phyloP scores from a whole-genome alignment of 2,113 vertebrate species.

The Lethenteron camtschaticum region DNA sequence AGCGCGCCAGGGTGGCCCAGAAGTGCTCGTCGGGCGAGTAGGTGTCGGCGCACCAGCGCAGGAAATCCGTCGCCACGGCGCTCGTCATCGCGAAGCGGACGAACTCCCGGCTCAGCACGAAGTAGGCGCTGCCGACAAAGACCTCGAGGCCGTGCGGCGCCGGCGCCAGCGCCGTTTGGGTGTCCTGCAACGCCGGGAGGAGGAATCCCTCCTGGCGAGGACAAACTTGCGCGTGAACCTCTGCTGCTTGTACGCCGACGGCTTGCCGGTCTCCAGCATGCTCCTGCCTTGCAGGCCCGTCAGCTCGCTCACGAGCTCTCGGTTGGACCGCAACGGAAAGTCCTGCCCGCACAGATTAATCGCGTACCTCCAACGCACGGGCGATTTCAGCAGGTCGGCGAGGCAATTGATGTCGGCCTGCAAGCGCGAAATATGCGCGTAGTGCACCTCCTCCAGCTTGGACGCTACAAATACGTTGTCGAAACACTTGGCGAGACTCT shows the following conservation, averaged over 20 bases:
- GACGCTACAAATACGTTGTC: slow-evolving; percentile 60
- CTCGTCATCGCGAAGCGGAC: slow-evolving; percentile 27
- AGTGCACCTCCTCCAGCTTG: slow-evolving; percentile 52
- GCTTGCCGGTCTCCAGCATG: slow-evolving; percentile 56
- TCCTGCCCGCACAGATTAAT: slow-evolving; percentile 84
- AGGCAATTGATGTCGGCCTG: slow-evolving; percentile 70
- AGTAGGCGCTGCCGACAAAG: slow-evolving; percentile 72
- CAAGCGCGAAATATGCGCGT: slow-evolving; percentile 58
- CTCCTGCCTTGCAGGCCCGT: slow-evolving; percentile 41
- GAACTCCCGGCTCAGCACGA: slow-evolving; percentile 49
- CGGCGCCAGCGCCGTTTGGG: slow-evolving; percentile 25
- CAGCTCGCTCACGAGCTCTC: slow-evolving; percentile 43
- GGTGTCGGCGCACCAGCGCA: slow-evolving; percentile 64
- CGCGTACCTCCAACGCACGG: slow-evolving; percentile 50
- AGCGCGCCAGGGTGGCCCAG: slow-evolving; percentile 58
- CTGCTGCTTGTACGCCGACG: slow-evolving; percentile 39
- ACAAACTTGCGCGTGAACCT: slow-evolving; percentile 43
- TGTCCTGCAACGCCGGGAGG: slow-evolving; percentile 11
- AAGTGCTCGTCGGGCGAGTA: slow-evolving; percentile 85
- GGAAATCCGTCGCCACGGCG: slow-evolving; percentile 37
- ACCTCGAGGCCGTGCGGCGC: slow-evolving; percentile 53
- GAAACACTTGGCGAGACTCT: slow-evolving; percentile 45
- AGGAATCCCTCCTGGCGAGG: slow-evolving; percentile 16
- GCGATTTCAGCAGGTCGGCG: slow-evolving; percentile 42
- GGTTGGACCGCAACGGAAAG: slow-evolving; percentile 61